Base-by-base conservation (phyloP, 2,888 invertebrate species). In the Acanthosepion lycidas region DNA sequence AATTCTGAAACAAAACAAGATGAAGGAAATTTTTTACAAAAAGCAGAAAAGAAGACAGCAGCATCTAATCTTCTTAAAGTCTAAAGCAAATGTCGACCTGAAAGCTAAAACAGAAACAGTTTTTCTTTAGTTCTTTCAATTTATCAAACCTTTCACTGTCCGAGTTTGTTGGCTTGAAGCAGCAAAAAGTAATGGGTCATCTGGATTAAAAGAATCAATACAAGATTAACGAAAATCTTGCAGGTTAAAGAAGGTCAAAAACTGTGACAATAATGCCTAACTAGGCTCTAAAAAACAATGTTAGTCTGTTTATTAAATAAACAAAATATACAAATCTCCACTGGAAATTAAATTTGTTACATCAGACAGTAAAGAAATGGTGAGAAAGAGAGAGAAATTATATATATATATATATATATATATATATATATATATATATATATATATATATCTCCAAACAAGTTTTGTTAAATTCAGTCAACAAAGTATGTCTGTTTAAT, bases 111-210 rank as follows among this genome's bases (percentile, higher is more conserved):
- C 59, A 59, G 78, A 78, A 78, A 78, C 33, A 78, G n/a, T 5
- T 78, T n/a, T n/a, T 78, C 78, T 78, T n/a, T n/a, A n/a, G 78
- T 9, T 15, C n/a, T 78, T 78, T 78, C 78, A 78, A 33, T n/a
- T 78, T 78, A 78, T 78, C 78, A 78, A 78, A 78, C 78, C 78
- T 78, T 78, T 78, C 78, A 33, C 78, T 78, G 78, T 78, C 78
- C 78, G n/a, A 78, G 78, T 78, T 78, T 78, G 78, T 78, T 78
- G 78, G 78, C 78, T 33, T 78, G 33, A 78, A 78, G n/a, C n/a
- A 15, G 78, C n/a, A 12, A 78, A 42, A 78, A 78, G 78, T 78
- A 78, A 78, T 78, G 78, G 78, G 78, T 78, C 78, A 78, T 9
- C n/a, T 9, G 78, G n/a, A 78, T 78, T 78, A 33, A 78, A 78